Evolutionary conservation across 2,888 invertebrate species (phyloP), one percentile per base, ranked within the genome.

Genomic region (Sarcophaga caerulescens): DNA sequence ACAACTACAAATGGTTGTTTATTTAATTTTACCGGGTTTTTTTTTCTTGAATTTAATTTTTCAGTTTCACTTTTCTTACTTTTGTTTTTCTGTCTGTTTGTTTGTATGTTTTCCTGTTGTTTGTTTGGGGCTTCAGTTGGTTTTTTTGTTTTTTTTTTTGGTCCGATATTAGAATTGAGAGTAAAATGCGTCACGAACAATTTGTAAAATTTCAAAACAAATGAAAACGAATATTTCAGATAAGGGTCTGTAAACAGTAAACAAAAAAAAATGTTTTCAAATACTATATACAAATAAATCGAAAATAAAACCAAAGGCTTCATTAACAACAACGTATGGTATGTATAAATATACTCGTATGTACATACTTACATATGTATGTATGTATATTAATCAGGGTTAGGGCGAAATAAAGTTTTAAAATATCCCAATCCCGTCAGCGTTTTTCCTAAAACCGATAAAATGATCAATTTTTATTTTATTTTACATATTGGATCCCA

Each of bases 131-230:
- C n/a, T 35, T 35, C 35, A 25, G 11, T 59, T 71, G 19, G 35
- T 8, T 52, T 0, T 52, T 4, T 52, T 4, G 14, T 21, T 60
- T 60, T 4, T 52, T 4, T 52, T 21, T 60, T 60, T 60, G 35
- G 17, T 71, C 5, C 17, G 11, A 59, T 57, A 59, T 59, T 45
- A 73, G 60, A 73, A 44, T 14, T 35, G 5, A 73, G 21, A 44
- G 12, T 47, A 2, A 68, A 73, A 17, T 62, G 62, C 60, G 73
- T 73, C 73, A 73, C 45, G 44, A 21, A 73, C 60, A 62, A 45
- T 73, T 60, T 62, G 62, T 35, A 62, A 45, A 62, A 45, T 62
- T 21, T 62, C 35, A 71, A 59, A 71, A 59, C n/a, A 71, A 59
- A 68, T 59, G 14, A 35, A 57, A 59, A 71, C 44, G 59, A 44